Conservation (phyloP, 2,113 vertebrate species). For the Ellobius talpinus region DNA sequence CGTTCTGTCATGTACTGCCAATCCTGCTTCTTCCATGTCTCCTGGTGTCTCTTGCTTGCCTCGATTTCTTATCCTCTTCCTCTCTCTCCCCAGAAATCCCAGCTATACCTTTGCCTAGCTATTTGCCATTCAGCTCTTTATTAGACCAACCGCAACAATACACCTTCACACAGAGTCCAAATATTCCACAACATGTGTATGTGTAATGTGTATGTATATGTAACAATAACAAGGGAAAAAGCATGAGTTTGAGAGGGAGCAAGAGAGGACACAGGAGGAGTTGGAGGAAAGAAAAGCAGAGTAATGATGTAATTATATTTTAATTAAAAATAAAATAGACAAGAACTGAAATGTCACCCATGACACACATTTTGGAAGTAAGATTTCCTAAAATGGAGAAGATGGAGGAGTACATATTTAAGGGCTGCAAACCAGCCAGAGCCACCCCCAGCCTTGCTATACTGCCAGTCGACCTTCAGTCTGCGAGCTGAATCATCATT, state of each 20-base stretch:
- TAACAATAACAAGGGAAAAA: background rate
- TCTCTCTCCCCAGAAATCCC: no score
- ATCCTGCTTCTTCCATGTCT: no score
- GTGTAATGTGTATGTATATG: background rate
- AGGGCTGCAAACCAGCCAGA: background rate
- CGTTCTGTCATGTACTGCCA: no score
- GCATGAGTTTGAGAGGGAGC: background rate
- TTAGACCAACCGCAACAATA: no score
- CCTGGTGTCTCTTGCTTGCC: no score
- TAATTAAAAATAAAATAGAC: background rate
- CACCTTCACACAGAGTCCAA: no score
- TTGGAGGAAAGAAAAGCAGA: background rate
- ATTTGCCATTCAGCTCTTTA: no score
- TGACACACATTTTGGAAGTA: constrained; percentile 13
- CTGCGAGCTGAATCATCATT: background rate
- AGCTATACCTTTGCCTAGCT: no score
- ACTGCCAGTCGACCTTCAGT: background rate
- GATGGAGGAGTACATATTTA: background rate
- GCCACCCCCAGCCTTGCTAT: background rate
- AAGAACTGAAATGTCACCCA: background rate
- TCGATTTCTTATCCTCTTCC: no score
- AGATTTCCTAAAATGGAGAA: constrained; percentile 9
- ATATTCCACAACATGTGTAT: background rate
- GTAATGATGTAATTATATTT: background rate
- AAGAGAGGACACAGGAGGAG: background rate